A percentile compares a stretch with the other conserved stretches of the same genome.
Evolutionary conservation across 2,797 vertebrate genomes (phyloP).

Genomic region (Octomys mimax): DNA sequence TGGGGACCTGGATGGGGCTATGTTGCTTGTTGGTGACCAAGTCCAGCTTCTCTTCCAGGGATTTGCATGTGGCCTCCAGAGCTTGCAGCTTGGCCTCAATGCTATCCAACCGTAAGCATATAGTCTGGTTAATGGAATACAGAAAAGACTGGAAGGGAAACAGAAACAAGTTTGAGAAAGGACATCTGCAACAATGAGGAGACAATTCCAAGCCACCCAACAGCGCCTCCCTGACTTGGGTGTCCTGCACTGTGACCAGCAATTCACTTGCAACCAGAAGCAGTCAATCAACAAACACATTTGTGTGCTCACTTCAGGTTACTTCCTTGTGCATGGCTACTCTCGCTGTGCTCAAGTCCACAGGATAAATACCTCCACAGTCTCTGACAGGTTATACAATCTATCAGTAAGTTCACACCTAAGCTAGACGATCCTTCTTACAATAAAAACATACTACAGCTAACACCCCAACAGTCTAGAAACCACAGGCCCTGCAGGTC

Average conservation of each 20-base stretch:
- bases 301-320: background rate
- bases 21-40: constrained; percentile 95
- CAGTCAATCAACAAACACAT: background rate
- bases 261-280: background rate
- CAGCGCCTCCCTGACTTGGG: background rate
- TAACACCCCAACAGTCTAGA: constrained; percentile 60
- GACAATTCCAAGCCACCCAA: background rate
- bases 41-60: constrained; percentile 96
- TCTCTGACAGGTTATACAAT: background rate
- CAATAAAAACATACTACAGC: background rate
- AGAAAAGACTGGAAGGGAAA: constrained; percentile 92
- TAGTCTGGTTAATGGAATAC: constrained; percentile 95
- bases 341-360: background rate
- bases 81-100: constrained; percentile 98
- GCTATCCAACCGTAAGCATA: constrained; percentile 96
- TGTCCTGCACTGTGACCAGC: too few relatives aligned
- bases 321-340: background rate
- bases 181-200: background rate
- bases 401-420: background rate
- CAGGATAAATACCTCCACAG: background rate
- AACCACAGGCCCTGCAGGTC: background rate
- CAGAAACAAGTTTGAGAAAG: constrained; percentile 44
- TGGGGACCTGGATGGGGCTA: constrained; percentile 97
- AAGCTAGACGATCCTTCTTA: background rate
- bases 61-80: constrained; percentile 96